These are phyloP conservation scores for Ganaspis brasiliensis DNA, from an alignment of 2,888 invertebrate genomes.

Conservation along the genomic window DNA sequence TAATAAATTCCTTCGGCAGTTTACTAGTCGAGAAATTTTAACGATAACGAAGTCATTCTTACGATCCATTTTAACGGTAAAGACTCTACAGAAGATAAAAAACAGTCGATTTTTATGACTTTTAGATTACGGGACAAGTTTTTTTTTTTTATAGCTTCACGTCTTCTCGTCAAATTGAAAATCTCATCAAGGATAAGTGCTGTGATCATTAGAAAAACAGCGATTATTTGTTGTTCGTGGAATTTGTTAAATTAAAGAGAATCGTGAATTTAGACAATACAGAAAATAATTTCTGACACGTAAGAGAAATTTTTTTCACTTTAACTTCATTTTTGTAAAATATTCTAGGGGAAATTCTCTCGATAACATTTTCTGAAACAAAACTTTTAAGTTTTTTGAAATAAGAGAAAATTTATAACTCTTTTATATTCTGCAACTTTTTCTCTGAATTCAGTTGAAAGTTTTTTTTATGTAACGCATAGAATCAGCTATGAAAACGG, in stretches of 20 bases:
- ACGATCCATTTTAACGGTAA: background rate
- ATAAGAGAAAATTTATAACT: no score
- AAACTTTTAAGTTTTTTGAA: no score
- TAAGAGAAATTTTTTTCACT: background rate
- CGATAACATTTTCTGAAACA: no score
- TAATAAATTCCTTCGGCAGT: background rate
- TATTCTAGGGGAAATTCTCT: no score
- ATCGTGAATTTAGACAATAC: no score
- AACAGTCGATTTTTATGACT: slow-evolving; percentile 15
- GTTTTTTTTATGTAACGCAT: background rate
- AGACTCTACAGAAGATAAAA: background rate
- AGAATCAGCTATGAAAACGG: background rate
- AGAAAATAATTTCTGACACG: background rate
- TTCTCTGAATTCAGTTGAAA: background rate
- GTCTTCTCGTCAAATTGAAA: background rate
- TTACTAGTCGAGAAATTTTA: background rate
- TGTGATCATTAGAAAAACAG: background rate
- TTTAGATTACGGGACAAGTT: background rate
- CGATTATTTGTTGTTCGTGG: background rate
- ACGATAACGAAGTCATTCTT: slow-evolving; percentile 3
- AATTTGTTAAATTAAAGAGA: no score
- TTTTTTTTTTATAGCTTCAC: background rate
- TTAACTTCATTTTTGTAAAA: no score
- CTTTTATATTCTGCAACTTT: background rate
- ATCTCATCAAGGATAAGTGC: background rate